phyloP scores from a whole-genome alignment of 1,140 invertebrate species.

The Drosophila sechellia region DNA sequence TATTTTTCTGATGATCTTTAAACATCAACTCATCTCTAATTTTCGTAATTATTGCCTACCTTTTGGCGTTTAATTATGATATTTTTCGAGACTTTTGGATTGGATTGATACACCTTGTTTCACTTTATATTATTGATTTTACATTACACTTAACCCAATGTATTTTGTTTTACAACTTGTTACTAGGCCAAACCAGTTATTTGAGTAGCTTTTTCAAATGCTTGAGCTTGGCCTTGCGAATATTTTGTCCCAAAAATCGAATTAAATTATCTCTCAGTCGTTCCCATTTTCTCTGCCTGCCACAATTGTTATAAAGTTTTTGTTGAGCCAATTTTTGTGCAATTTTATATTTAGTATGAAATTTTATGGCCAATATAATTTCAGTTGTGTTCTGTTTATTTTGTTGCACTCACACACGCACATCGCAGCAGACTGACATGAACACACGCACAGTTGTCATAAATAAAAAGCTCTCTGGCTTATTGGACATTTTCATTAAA shows the following conservation, averaged over 20 bases:
- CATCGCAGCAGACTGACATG: background rate
- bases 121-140: background rate
- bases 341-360: conserved; percentile 29
- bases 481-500: conserved; percentile 50
- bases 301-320: conserved; percentile 28
- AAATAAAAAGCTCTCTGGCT: conserved; percentile 57
- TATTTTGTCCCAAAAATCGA: background rate
- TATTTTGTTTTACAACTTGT: conserved; percentile 11
- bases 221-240: conserved; percentile 22
- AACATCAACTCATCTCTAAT: background rate
- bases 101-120: too few species aligned
- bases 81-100: background rate
- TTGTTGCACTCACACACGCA: conserved; percentile 22
- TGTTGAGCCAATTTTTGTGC: conserved; percentile 20
- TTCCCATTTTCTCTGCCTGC: background rate
- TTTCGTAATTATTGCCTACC: background rate
- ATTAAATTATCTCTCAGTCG: conserved; percentile 4
- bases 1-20: background rate
- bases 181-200: conserved; percentile 36
- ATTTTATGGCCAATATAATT: conserved; percentile 57
- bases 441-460: conserved; percentile 30
- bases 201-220: conserved; percentile 32
- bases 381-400: conserved; percentile 28
- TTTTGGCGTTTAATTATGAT: too few species aligned
- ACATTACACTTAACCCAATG: background rate